Evolutionary conservation across 2,113 vertebrate species (phyloP), one percentile per base, ranked within the genome.

Genomic region (Periophthalmus modestus): DNA sequence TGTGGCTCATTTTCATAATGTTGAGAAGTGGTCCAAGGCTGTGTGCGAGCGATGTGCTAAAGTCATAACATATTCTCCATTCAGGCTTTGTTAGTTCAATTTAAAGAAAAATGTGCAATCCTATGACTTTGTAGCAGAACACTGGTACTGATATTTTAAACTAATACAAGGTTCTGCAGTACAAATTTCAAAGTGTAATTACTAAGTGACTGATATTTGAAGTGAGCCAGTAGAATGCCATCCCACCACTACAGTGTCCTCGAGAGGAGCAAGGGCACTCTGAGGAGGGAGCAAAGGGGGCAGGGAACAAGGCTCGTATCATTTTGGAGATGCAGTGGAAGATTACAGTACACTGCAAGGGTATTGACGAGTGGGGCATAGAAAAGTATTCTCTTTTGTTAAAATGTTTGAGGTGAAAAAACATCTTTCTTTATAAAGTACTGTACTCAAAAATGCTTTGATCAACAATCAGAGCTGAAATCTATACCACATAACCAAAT

Each of bases 181-280:
- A 75, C 73, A 78, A 71, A 66, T 73, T 84, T 77, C 71, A 79
- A 71, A 83, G 82, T 80, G 77, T 62, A 69, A 82, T 79, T 78
- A 83, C 80, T 67, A 78, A 85, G 74, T 69, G 74, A 69, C 68
- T 84, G 81, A 73, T 69, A 79, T 89, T 89, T 85, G 77, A 72
- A 87, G 74, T 57, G 57, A 33, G 73, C 76, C 72, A 13, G 68
- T 78, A 43, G 7, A 9, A 10, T 10, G 72, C 83, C 78, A 80
- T 63, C 77, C 72, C 34, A 52, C 81, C 23, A 39, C 81, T 79
- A 47, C 81, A 77, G 72, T 69, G 73, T 80, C 24, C 33, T 50
- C 21, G 47, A 74, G 39, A 24, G 3, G 61, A 68, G 72, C 21
- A 13, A 55, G 33, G 65, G 2, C 63, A 18, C 24, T 9, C 33